Evolutionary conservation across 2,888 invertebrate genomes (phyloP), one percentile per base, ranked within the genome.

Genomic region (Hydropsyche betteni): DNA sequence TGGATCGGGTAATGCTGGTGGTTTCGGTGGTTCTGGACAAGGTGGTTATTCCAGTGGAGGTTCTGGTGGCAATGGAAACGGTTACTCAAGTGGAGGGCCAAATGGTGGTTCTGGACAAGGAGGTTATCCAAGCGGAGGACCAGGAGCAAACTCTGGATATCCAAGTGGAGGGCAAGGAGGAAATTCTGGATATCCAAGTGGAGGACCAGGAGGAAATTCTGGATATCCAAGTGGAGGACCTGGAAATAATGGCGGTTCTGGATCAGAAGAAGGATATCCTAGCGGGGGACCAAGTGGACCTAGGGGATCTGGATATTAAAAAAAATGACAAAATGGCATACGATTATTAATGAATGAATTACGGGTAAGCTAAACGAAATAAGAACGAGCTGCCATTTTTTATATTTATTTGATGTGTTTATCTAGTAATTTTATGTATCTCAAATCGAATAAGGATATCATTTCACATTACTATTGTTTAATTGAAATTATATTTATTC

Each of bases 241-340:
- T 38, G 71, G 72, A 14, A 24, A 52, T 38, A 68, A 69, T 55
- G 74, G 74, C 8, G 74, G 50, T 38, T 50, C 51, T 72, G 75
- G 34, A 68, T 44, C 44, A 8, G 76, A 74, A 34, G 77, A 79
- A 75, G 79, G 79, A 6, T 79, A 79, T 44, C 79, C 79, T 8
- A 77, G 79, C 38, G 86, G 87, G 58, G 85, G 84, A 8, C 87
- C 87, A 0, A 83, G 81, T 71, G 87, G 87, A 0, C 84, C 82
- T 0, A 82, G 85, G 73, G 87, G 87, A n/a, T 85, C 86, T 3
- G 87, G 87, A 74, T 87, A 84, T 80, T 87, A 80, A 84, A 58
- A 72, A 44, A 51, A 6, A 34, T 51, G 24, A 24, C 51, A 50
- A 34, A 36, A 64, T 34, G 36, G 44, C 44, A 44, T 10, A 64